Evolutionary conservation across 2,113 vertebrate genomes (phyloP), one percentile per base, ranked within the genome.

Genomic region (Oncorhynchus masou): DNA sequence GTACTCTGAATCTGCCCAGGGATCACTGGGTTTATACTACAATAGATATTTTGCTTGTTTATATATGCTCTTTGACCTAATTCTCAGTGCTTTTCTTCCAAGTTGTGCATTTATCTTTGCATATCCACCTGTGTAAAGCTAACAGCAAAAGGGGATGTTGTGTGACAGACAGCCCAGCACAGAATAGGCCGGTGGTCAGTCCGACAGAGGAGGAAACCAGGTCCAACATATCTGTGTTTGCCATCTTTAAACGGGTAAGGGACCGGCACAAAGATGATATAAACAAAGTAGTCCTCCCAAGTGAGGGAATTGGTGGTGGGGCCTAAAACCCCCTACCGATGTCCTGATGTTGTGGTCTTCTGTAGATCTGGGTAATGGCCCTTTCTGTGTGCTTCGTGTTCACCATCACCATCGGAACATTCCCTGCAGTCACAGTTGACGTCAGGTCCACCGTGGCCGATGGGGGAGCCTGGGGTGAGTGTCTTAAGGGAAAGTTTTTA

Each of bases 341-440:
- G 31, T 48, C 16, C 9, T 20, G 19, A 48, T 45, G 39, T 48
- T 70, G 68, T 16, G 39, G 13, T 54, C 67, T 31, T n/a, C 45
- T 24, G 7, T 24, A 99, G 98, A 96, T 99, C 83, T 95, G 95
- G 93, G 92, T 95, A 83, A 93, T 94, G 93, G 97, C 98, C 51
- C 59, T 96, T 60, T 98, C 93, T 0, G 96, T 99, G 80, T 98
- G 97, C 88, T 93, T 96, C 1, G 88, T 96, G 84, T 99, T 99
- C 92, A 94, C 94, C 0, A 78, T 99, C 90, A 99, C 98, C 88
- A 98, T 99, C 0, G 94, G 96, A 0, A 66, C 91, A 0, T 99
- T 98, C 81, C 98, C 98, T 1, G 91, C 96, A 0, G 83, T 99
- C 72, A 95, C 97, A 0, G 95, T 91, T 0, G 94, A 96, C 0